phyloP scores from a whole-genome alignment of 2,113 vertebrate species.

The Oryzias woworae region DNA sequence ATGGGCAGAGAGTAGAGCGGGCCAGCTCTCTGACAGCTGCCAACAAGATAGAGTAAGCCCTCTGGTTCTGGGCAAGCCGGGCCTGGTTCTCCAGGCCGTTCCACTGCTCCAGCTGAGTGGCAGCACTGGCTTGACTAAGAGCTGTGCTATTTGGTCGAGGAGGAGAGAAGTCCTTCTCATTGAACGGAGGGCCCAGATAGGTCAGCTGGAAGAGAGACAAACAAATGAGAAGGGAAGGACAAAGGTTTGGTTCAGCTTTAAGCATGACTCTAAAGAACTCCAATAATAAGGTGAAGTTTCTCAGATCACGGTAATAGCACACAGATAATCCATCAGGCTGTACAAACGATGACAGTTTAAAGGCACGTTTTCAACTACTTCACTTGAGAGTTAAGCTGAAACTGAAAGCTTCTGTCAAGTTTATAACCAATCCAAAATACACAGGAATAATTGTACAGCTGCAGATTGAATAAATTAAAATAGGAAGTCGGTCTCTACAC shows the following conservation, averaged over 20 bases:
- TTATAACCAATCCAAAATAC: background rate
- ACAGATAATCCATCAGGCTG: constrained; percentile 3
- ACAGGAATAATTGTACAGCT: background rate
- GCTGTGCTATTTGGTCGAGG: constrained; percentile 87
- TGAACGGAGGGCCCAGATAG: constrained; percentile 95
- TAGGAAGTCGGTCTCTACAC: constrained; percentile 3
- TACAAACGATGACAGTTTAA: background rate
- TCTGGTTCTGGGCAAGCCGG: constrained; percentile 92
- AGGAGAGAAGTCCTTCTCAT: constrained; percentile 93
- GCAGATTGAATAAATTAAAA: background rate
- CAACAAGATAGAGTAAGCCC: constrained; percentile 92
- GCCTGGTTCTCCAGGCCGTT: constrained; percentile 90
- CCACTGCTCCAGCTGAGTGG: constrained; percentile 92
- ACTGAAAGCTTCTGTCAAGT: background rate
- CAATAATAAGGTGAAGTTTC: background rate
- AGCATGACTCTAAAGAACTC: background rate
- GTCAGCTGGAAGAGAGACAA: constrained; percentile 80
- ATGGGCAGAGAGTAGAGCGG: constrained; percentile 83
- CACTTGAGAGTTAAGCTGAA: background rate
- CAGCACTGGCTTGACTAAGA: constrained; percentile 87
- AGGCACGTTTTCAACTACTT: constrained; percentile 1
- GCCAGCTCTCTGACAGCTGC: constrained; percentile 88
- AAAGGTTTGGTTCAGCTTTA: background rate
- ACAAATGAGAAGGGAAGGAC: background rate
- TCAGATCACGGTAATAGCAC: background rate